Percentiles rank a stretch among this genome's conserved stretches.
Evolutionary conservation across 2,888 invertebrate genomes (phyloP).

Genomic region (Timema cristinae): DNA sequence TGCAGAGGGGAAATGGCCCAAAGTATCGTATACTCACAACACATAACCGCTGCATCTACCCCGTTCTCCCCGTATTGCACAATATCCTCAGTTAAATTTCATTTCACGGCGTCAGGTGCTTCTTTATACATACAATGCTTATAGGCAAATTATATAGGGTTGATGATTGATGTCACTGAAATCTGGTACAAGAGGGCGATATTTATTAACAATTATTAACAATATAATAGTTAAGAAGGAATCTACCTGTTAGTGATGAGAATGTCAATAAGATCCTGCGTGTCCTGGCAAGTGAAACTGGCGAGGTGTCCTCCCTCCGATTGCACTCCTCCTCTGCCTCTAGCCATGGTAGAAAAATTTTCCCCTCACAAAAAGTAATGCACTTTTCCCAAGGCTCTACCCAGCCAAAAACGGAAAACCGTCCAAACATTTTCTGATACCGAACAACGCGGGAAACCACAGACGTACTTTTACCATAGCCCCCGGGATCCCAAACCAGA

Average conservation of each 20-base stretch:
- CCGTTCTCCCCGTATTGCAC: too few species aligned
- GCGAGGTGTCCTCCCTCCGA: slow-evolving; percentile 63
- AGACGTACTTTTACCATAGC: slow-evolving; percentile 24
- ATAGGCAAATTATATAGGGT: too few species aligned
- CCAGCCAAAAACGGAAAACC: slow-evolving; percentile 71
- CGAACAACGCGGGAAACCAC: slow-evolving; percentile 50
- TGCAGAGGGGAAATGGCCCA: too few species aligned
- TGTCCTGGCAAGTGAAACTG: slow-evolving; percentile 59
- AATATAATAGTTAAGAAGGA: slow-evolving; percentile 7
- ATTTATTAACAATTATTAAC: too few species aligned
- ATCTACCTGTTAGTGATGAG: slow-evolving; percentile 61
- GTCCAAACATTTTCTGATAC: slow-evolving; percentile 58
- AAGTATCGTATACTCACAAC: too few species aligned
- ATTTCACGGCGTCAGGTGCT: too few species aligned
- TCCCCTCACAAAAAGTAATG: slow-evolving; percentile 57
- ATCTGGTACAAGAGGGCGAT: too few species aligned
- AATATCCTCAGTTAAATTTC: too few species aligned
- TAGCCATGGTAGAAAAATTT: slow-evolving; percentile 57
- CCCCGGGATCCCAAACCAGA: slow-evolving; percentile 27
- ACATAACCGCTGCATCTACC: too few species aligned
- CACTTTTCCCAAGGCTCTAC: slow-evolving; percentile 63
- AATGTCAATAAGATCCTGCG: slow-evolving; percentile 60
- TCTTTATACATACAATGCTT: too few species aligned
- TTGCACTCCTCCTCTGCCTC: slow-evolving; percentile 65
- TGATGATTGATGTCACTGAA: too few species aligned